Evolutionary conservation across 2,113 vertebrate genomes (phyloP), one percentile per base, ranked within the genome.

Genomic region (Carassius gibelio): DNA sequence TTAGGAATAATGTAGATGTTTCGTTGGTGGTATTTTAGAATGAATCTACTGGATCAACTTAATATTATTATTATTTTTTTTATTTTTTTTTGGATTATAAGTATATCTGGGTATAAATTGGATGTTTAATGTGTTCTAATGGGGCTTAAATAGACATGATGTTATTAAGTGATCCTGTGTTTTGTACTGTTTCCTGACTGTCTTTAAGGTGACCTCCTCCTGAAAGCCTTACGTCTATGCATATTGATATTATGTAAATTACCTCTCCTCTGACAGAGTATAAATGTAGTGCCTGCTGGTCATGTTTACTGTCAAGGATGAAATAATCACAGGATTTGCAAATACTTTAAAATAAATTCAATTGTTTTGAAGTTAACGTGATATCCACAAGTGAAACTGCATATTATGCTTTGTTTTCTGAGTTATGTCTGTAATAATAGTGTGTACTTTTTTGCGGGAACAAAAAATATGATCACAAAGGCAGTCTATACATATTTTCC

Each of bases 141-240:
- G 9, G 14, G 30, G 30, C 6, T 17, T 69, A 36, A 69, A 36
- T 69, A 3, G 14, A 19, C 61, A 19, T 59, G 19, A 10, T 3
- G 21, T 78, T 79, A n/a, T 59, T n/a, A 61, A 36, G 55, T 52
- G 50, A 59, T 38, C 14, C 14, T 48, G 45, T 76, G 23, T 48
- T 76, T 30, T 52, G 72, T 48, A 2, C 36, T 7, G 38, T n/a
- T 21, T 26, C 26, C 42, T 42, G 68, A 55, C 23, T 55, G 23
- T 76, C 1, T 79, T 61, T 79, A 79, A 79, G 55, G 76, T 79
- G 76, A 79, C 76, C 55, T 79, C 55, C 9, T 59, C 76, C 19
- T 79, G 76, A 61, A 79, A 57, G 34, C 55, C 30, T 34, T 19
- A 38, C 61, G 48, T 26, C 23, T 75, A 55, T 75, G 74, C 6